Base-by-base conservation (phyloP, 2,797 vertebrate species). In the Poeciliopsis presidionis region DNA sequence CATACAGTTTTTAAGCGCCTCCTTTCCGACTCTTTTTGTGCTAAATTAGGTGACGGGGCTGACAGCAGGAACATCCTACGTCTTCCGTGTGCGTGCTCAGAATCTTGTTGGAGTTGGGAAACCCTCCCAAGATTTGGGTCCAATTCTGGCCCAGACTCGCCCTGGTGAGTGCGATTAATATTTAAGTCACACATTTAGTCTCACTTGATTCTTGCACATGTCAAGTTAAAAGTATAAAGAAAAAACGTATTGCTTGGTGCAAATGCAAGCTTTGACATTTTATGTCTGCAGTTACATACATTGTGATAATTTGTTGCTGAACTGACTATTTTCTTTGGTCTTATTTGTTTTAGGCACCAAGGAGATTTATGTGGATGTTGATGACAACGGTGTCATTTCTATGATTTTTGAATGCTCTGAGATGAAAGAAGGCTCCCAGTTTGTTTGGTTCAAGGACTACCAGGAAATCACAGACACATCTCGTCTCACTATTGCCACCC, bases 371-470 rank as follows among this genome's bases (percentile, higher is more conserved):
- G 96, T 97, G 72, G 94, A 95, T 45, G 97, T 99, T 18, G 98
- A 99, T 83, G 98, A 99, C 22, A 88, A 98, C 14, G 98, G 98
- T 65, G 91, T 98, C 0, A 98, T 99, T 94, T 99, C 98, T 76
- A 91, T 99, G 96, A 95, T 97, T 89, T 99, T 98, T 25, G 97
- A 99, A 92, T 98, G 97, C 92, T 96, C 97, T 46, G 94, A 97
- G 90, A 97, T 98, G 96, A 94, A 93, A 55, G 94, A 95, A 77
- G 95, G 94, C 79, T 99, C 97, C 36, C 91, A 98, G 91, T 98
- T 99, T 85, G 78, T 96, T 90, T 99, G 98, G 98, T 98, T 97
- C 85, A 99, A 99, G 95, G 96, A 99, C 92, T 99, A 99, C n/a
- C 81, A 97, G 86, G 86, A 95, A 11, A 95, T 97, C 7, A 96